Conservation (phyloP, 35 echinoderm and acorn worm genomes). For the Apostichopus parvimensis region DNA sequence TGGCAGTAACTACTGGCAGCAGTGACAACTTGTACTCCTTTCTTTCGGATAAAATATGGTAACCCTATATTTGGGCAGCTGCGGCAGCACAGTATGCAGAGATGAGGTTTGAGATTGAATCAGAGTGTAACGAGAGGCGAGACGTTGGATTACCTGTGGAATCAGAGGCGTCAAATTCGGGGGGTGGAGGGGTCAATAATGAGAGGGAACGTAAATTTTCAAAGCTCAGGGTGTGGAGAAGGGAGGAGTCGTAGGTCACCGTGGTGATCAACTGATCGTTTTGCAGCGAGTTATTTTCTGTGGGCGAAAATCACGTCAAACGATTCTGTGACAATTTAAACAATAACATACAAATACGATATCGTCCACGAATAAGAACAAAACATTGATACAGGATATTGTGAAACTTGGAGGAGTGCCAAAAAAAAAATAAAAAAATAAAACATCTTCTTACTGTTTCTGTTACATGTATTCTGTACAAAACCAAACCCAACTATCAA, state of each 20-base stretch:
- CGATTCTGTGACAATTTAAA: neutral
- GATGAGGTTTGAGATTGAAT: too few species aligned
- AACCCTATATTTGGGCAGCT: too few species aligned
- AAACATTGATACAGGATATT: neutral
- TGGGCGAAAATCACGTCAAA: neutral
- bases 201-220: constrained; percentile 27
- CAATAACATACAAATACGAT: neutral
- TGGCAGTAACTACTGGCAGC: too few species aligned
- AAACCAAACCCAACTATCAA: too few species aligned
- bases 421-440: neutral
- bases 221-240: constrained; percentile 51
- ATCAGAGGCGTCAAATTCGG: constrained; percentile 19
- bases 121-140: neutral
- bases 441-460: too few species aligned
- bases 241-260: constrained; percentile 65
- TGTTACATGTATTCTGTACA: too few species aligned
- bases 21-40: too few species aligned
- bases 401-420: neutral
- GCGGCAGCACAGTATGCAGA: too few species aligned
- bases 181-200: constrained; percentile 10
- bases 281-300: neutral
- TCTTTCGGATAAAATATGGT: too few species aligned
- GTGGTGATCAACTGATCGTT: constrained; percentile 38
- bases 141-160: neutral
- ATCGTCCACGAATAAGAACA: too few species aligned